phyloP scores from a whole-genome alignment of 2,797 vertebrate species.

The Poeciliopsis infans region DNA sequence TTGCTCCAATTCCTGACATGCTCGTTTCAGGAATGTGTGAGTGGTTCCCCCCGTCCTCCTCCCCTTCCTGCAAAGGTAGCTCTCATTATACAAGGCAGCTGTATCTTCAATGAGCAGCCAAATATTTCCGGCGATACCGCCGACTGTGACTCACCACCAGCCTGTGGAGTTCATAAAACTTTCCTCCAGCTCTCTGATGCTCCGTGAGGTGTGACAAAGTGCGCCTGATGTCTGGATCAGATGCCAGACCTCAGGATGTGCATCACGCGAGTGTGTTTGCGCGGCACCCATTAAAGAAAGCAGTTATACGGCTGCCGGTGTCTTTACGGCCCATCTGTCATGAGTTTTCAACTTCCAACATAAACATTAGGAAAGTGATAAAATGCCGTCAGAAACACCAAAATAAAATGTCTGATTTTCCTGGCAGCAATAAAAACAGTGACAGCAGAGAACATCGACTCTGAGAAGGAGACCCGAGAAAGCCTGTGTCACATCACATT shows the following conservation, averaged over 20 bases:
- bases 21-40: background rate
- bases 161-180: conserved; percentile 13
- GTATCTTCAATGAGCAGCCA: conserved; percentile 32
- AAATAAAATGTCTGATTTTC: background rate
- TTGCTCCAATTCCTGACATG: background rate
- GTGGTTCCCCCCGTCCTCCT: too few species aligned
- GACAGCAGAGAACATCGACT: background rate
- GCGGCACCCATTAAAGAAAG: background rate
- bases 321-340: background rate
- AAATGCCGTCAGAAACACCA: background rate
- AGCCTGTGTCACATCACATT: background rate
- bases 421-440: background rate
- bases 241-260: conserved; percentile 29
- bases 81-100: background rate
- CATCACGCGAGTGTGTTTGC: conserved; percentile 1
- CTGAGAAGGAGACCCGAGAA: background rate
- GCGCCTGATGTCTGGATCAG: conserved; percentile 63
- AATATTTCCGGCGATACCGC: conserved; percentile 10
- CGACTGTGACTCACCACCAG: background rate
- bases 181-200: conserved; percentile 38
- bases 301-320: background rate
- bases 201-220: conserved; percentile 65
- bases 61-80: background rate
- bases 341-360: background rate
- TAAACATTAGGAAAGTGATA: too few species aligned